These are phyloP conservation scores for Pandion haliaetus DNA, from an alignment of 2,113 vertebrate genomes.

Conservation along the genomic window DNA sequence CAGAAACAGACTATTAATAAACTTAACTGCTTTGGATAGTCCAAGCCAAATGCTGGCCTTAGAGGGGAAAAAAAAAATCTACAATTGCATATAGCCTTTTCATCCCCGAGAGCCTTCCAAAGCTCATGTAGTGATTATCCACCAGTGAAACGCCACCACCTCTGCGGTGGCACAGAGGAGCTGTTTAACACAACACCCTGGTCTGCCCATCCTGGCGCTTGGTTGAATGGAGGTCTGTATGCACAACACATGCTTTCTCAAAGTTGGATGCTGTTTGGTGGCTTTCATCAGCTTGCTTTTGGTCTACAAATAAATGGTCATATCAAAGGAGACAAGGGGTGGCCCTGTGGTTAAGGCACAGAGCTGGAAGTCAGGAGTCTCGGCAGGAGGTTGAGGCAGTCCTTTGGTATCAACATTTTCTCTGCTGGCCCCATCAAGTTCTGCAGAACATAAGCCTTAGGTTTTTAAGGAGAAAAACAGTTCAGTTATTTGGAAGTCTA, in stretches of 20 bases:
- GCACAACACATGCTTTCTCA: not conserved
- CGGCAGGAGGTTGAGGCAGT: not conserved
- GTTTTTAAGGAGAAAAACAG: not conserved
- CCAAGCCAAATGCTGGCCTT: not conserved
- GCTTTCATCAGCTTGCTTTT: not conserved
- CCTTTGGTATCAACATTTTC: not conserved
- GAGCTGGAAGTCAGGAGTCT: not conserved
- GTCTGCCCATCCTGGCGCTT: not conserved
- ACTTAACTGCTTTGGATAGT: not conserved
- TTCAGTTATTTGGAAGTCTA: not conserved
- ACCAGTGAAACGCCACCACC: not conserved
- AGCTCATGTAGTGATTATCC: not conserved
- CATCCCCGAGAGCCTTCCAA: not conserved
- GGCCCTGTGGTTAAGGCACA: not conserved
- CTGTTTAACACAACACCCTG: not conserved
- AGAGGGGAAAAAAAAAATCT: not conserved
- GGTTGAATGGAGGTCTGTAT: not conserved
- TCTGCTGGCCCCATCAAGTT: not conserved
- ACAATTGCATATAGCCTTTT: not conserved
- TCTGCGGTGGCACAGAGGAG: not conserved
- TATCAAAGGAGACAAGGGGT: not conserved
- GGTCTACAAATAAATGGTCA: not conserved
- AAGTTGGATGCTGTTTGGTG: not conserved
- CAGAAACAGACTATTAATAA: constrained; percentile 49
- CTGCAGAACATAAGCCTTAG: not conserved